Evolutionary conservation across 1,140 invertebrate species (phyloP), one percentile per base, ranked within the genome.

Genomic region (Macrotrachela quadricornifera): DNA sequence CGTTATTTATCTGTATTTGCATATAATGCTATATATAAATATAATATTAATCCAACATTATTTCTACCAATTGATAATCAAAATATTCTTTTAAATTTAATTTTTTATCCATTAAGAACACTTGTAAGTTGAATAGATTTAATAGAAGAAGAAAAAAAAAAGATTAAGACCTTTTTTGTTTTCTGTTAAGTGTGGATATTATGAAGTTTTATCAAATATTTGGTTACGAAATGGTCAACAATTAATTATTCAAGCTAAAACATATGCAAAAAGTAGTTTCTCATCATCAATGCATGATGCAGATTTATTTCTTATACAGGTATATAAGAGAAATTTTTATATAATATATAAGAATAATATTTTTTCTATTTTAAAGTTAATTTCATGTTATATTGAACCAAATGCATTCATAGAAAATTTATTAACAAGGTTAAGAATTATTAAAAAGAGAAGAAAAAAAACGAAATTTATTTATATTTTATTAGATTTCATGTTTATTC

Each of bases 241-340:
- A 74, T 94, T 95, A 58, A 87, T 87, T 70, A 87, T 87, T 13
- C 88, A 95, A 72, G 87, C 88, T 8, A 94, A 95, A 85, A 94
- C 90, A 16, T 96, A 95, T 64, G 86, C 94, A 58, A 90, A 95
- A 67, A 88, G 85, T 55, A 91, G 95, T 71, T 95, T 95, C 71
- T 92, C 86, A 71, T 92, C 91, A 69, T 92, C 87, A 1, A 91
- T 94, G 83, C 83, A 90, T 0, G 90, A 95, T 71, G 83, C 88
- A 60, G 90, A 95, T 73, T 73, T 95, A 41, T 95, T 85, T 72
- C 77, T 94, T 46, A 59, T 68, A 57, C 68, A 71, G 64, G 65
- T 67, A 56, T 37, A 30, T 30, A 30, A 30, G 21, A 30, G 2
- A 4, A 4, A 30, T 30, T 8, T 30, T 30, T 4, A 2, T 8